phyloP scores from a whole-genome alignment of 2,113 vertebrate species.

The Ifrita kowaldi region DNA sequence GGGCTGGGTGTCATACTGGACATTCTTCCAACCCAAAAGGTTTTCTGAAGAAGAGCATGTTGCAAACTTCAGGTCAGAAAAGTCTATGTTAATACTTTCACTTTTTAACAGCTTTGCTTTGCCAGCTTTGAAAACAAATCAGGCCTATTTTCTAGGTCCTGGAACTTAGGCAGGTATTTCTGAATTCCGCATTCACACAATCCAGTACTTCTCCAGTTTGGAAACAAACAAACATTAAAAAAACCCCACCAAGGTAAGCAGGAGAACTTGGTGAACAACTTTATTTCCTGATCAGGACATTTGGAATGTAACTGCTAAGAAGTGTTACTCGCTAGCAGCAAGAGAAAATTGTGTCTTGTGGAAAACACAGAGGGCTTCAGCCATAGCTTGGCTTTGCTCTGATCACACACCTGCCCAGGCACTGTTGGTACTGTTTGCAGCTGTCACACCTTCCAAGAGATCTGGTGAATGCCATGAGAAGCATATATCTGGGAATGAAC shows the following conservation, averaged over 20 bases:
- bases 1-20: neutral
- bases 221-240: neutral
- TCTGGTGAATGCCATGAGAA: constrained; percentile 32
- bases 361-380: neutral
- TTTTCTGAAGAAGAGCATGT: neutral
- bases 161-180: neutral
- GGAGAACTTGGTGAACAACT: neutral
- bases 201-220: neutral
- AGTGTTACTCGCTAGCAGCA: neutral
- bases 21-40: neutral
- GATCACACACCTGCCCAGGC: constrained; percentile 24
- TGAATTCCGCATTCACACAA: neutral
- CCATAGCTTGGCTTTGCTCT: neutral
- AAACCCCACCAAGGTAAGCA: neutral
- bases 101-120: neutral
- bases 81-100: neutral
- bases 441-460: constrained; percentile 38
- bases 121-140: neutral
- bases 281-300: neutral
- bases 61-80: neutral
- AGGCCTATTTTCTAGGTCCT: neutral
- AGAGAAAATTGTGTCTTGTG: neutral
- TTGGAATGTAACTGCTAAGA: neutral
- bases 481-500: neutral
- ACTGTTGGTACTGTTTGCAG: neutral